phyloP scores from a whole-genome alignment of 2,797 vertebrate genomes.

The Neosilurus hyrtlii region DNA sequence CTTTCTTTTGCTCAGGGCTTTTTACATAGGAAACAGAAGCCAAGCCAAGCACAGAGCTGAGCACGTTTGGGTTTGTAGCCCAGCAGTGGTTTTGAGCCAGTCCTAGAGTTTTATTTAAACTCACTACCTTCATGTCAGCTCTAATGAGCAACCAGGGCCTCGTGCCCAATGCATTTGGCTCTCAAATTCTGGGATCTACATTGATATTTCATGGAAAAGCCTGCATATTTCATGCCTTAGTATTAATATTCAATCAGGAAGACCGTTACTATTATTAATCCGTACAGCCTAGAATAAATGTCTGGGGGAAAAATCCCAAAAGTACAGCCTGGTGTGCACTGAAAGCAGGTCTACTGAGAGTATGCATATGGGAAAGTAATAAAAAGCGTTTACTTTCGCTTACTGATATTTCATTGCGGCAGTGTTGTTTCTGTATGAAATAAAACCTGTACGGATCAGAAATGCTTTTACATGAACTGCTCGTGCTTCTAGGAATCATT shows the following conservation, averaged over 20 bases:
- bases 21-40: not conserved
- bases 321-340: not conserved
- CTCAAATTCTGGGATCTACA: not conserved
- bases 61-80: not conserved
- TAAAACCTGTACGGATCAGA: not conserved
- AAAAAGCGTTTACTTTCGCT: not conserved
- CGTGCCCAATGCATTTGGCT: not conserved
- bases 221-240: not conserved
- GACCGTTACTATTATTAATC: conserved; percentile 1
- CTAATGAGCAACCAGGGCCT: not conserved
- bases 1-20: not conserved
- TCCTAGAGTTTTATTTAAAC: not conserved
- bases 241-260: conserved; percentile 16
- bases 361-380: not conserved
- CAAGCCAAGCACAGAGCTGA: not conserved
- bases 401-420: not conserved
- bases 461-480: not conserved
- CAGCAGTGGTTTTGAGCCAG: not conserved
- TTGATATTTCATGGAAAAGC: not conserved
- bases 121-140: not conserved
- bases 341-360: not conserved
- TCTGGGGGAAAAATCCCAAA: not conserved
- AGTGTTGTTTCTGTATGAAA: not conserved
- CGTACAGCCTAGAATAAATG: not conserved
- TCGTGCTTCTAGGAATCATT: not conserved